Evolutionary conservation across 2,113 vertebrate genomes (phyloP).

Genomic region (Ictalurus punctatus): DNA sequence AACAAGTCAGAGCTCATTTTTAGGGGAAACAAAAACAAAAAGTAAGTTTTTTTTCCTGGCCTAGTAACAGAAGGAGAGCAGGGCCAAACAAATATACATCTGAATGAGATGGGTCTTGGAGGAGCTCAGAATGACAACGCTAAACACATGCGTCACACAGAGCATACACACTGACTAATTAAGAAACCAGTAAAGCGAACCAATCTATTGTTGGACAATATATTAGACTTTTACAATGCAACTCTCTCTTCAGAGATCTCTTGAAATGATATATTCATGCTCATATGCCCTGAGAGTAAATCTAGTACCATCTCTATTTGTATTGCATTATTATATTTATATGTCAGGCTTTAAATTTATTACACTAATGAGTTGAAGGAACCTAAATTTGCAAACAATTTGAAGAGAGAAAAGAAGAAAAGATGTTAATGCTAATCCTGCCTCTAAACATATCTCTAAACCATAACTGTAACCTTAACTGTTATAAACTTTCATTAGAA

Average conservation of each 20-base stretch:
- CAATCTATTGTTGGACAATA: not conserved
- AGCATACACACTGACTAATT: conserved; percentile 17
- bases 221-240: not conserved
- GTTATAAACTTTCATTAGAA: not conserved
- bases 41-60: conserved; percentile 13
- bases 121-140: not conserved
- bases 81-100: not conserved
- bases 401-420: not conserved
- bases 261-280: not conserved
- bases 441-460: not conserved
- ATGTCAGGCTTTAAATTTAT: not conserved
- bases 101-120: conserved; percentile 4
- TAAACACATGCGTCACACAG: conserved; percentile 13
- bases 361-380: not conserved
- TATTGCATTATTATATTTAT: not conserved
- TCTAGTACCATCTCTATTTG: not conserved
- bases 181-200: conserved; percentile 21
- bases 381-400: not conserved
- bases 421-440: not conserved
- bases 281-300: not conserved
- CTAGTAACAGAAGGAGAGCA: not conserved
- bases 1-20: conserved; percentile 27
- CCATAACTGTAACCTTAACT: not conserved
- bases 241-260: not conserved
- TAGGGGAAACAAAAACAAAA: conserved; percentile 21